Percentiles rank a stretch among this genome's conserved stretches.
phyloP scores from a whole-genome alignment of 2,888 invertebrate genomes.

The Volucella zonaria region DNA sequence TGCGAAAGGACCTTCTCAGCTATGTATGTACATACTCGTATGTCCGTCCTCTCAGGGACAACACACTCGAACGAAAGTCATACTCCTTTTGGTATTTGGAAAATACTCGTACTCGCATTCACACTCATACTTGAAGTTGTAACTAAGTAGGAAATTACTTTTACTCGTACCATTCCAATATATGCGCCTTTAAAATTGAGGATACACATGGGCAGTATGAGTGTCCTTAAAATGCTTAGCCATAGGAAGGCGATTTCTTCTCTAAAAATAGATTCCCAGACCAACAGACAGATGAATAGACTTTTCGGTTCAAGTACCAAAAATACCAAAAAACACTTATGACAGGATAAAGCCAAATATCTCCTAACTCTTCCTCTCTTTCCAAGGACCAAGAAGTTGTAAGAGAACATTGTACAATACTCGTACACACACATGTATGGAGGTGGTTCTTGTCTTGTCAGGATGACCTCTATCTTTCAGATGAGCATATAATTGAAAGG shows the following conservation, averaged over 20 bases:
- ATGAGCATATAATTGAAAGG: conserved; percentile 54
- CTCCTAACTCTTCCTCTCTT: conserved; percentile 27
- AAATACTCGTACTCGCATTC: neutral
- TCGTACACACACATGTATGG: neutral
- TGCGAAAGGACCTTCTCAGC: conserved; percentile 46
- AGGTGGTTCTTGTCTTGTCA: conserved; percentile 26
- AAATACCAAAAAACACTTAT: conserved; percentile 40
- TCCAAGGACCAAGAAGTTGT: neutral
- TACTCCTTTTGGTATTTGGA: conserved; percentile 26
- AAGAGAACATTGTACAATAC: neutral
- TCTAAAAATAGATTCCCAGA: neutral
- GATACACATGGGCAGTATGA: conserved; percentile 2
- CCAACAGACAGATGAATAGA: neutral
- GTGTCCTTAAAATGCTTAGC: conserved; percentile 46
- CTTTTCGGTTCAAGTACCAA: conserved; percentile 32
- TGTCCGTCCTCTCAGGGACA: too few relatives aligned
- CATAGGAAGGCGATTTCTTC: neutral
- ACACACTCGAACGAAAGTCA: neutral
- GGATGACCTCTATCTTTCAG: conserved; percentile 26
- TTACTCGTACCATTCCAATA: conserved; percentile 24
- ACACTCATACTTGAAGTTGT: neutral
- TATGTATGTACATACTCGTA: conserved; percentile 15
- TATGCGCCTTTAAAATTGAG: conserved; percentile 51
- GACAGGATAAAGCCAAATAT: conserved; percentile 60
- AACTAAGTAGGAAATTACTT: conserved; percentile 61